These are phyloP conservation scores for Petrocephalus sullivani DNA, from an alignment of 2,797 vertebrate genomes.

Conservation along the genomic window DNA sequence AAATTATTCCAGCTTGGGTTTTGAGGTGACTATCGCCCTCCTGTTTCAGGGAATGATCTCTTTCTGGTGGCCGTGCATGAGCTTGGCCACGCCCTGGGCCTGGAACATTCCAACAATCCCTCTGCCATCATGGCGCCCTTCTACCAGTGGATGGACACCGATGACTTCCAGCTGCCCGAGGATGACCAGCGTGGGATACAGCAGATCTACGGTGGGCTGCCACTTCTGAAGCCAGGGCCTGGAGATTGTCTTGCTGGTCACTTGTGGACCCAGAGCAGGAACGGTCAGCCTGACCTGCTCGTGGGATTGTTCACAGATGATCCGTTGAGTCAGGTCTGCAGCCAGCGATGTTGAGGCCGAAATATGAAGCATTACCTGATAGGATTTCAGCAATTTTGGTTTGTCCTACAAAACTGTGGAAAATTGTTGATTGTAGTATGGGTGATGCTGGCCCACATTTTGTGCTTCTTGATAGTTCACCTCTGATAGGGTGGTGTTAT, in stretches of 20 bases:
- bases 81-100: slow-evolving; percentile 85
- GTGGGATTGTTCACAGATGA: not conserved
- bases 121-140: slow-evolving; percentile 96
- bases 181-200: slow-evolving; percentile 88
- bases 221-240: not conserved
- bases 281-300: not conserved
- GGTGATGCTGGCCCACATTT: not conserved
- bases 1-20: not conserved
- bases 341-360: not conserved
- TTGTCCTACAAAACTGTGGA: not conserved
- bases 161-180: slow-evolving; percentile 86
- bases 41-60: slow-evolving; percentile 82
- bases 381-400: not conserved
- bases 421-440: not conserved
- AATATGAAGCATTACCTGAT: not conserved
- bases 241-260: not conserved
- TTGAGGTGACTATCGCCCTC: not conserved
- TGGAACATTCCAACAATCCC: slow-evolving; percentile 95
- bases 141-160: slow-evolving; percentile 98
- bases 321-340: not conserved
- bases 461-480: not conserved
- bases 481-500: not conserved
- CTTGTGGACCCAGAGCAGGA: not conserved
- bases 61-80: slow-evolving; percentile 92
- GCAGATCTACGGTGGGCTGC: slow-evolving; percentile 82